Evolutionary conservation across 92 coral and sea anemone genomes (phyloP), one percentile per base, ranked within the genome.

Genomic region (Scolanthus callimorphus): DNA sequence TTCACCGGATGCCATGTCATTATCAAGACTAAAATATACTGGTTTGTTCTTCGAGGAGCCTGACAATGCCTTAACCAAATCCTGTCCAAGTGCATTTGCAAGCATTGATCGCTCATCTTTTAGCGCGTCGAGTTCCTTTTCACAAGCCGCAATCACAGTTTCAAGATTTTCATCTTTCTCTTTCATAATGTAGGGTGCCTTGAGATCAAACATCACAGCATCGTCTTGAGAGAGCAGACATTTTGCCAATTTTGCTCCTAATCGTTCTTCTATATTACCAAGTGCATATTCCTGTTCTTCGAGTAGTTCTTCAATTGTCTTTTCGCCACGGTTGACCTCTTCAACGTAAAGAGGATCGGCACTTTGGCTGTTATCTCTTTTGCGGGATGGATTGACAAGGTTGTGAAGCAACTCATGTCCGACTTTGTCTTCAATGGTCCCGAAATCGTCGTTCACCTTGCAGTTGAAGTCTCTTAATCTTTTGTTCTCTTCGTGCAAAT

Each of bases 121-220:
- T 3, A 76, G 60, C 46, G n/a, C 38, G 20, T 59, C 77, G 1
- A 85, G 77, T 57, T 76, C 54, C 28, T 63, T 77, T 55, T 85
- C 88, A 31, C 75, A 80, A 9, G 73, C 76, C 1, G 74, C 69
- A 9, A 85, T 53, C 2, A 85, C 94, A 29, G 64, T 57, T 48
- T 85, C 77, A 12, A 85, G 88, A 43, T 77, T 80, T 28, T 76
- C 82, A 45, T 79, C 76, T 4, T 71, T 61, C 26, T 39, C 52
- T 38, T 38, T 47, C 76, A 85, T 69, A 6, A 78, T 47, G 28
- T 29, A n/a, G 4, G 60, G 55, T 37, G 77, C 78, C 50, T 44
- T 39, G 11, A 82, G 55, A 4, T 11, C 25, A 22, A 12, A 21
- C 20, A 17, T 45, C 27, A 29, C 29, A 27, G 27, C 51, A 27